These are phyloP conservation scores for Brenthis hecate DNA, from an alignment of 2,888 invertebrate species.

Conservation along the genomic window DNA sequence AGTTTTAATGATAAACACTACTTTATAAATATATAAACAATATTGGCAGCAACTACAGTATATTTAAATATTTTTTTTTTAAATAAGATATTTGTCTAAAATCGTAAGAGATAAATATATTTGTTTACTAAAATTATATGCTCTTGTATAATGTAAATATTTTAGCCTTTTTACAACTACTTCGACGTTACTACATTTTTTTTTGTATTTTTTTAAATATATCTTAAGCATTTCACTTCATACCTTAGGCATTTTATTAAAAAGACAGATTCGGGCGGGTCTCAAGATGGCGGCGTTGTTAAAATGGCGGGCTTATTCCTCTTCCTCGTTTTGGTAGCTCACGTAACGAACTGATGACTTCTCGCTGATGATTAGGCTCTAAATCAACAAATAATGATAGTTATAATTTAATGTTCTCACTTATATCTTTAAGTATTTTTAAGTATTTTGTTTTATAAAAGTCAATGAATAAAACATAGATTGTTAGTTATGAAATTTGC, in stretches of 20 bases:
- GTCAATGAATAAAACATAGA: too few species aligned
- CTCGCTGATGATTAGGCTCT: conserved; percentile 95
- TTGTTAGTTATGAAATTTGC: too few species aligned
- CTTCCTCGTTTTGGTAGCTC: conserved; percentile 96
- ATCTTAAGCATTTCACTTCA: conserved; percentile 31
- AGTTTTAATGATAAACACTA: conserved; percentile 29
- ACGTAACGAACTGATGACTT: conserved; percentile 97
- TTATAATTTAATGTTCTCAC: background rate
- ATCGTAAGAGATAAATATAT: conserved; percentile 25
- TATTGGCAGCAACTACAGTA: conserved; percentile 61
- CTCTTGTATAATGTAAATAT: conserved; percentile 33
- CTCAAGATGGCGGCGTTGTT: conserved; percentile 56
- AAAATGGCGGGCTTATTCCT: conserved; percentile 79
- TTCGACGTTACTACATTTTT: conserved; percentile 39
- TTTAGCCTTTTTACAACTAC: conserved; percentile 28
- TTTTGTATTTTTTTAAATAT: conserved; percentile 32
- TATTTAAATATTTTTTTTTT: conserved; percentile 34
- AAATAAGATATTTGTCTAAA: conserved; percentile 31
- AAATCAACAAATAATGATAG: conserved; percentile 55
- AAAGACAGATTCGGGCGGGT: conserved; percentile 45
- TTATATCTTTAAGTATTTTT: too few species aligned
- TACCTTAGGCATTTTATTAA: conserved; percentile 35
- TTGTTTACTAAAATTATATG: conserved; percentile 17
- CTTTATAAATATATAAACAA: conserved; percentile 43
- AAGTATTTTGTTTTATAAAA: too few species aligned